phyloP scores from a whole-genome alignment of 2,797 vertebrate genomes.

The Myotis daubentonii region DNA sequence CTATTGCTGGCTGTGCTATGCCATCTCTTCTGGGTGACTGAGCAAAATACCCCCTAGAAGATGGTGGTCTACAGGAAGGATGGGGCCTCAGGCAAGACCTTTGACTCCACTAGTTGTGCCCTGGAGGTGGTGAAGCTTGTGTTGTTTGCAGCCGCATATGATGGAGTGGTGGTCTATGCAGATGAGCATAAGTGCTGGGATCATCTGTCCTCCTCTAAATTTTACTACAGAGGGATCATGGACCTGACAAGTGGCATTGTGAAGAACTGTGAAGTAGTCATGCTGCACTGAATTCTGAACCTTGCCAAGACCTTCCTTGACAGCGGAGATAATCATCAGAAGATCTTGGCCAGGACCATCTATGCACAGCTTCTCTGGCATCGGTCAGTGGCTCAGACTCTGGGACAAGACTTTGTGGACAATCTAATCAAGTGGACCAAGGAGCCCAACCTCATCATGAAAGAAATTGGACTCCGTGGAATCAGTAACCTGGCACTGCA shows the following conservation, averaged over 20 bases:
- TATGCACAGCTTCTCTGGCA: constrained; percentile 64
- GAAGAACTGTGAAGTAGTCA: neutral
- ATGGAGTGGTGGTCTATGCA: neutral
- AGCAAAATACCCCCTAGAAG: constrained; percentile 38
- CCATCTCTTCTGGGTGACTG: constrained; percentile 57
- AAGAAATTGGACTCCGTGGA: constrained; percentile 44
- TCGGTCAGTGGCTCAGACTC: constrained; percentile 1
- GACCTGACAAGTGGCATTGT: constrained; percentile 56
- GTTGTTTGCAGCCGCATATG: neutral
- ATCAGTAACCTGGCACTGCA: constrained; percentile 66
- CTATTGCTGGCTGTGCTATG: constrained; percentile 54
- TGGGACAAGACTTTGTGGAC: constrained; percentile 11
- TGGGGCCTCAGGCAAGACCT: neutral
- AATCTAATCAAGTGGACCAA: constrained; percentile 37
- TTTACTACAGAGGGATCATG: constrained; percentile 46
- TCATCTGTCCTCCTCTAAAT: constrained; percentile 19
- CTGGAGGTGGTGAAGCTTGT: constrained; percentile 52
- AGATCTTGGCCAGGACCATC: constrained; percentile 17
- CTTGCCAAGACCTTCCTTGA: neutral
- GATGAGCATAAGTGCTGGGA: constrained; percentile 22
- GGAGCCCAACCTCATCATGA: constrained; percentile 45
- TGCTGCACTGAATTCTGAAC: constrained; percentile 39
- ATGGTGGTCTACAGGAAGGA: constrained; percentile 57
- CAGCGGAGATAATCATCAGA: neutral
- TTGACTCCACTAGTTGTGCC: constrained; percentile 49